Percentiles rank a stretch among this genome's conserved stretches.
Conservation (phyloP, 2,888 invertebrate species). For the Microdon myrmicae region DNA sequence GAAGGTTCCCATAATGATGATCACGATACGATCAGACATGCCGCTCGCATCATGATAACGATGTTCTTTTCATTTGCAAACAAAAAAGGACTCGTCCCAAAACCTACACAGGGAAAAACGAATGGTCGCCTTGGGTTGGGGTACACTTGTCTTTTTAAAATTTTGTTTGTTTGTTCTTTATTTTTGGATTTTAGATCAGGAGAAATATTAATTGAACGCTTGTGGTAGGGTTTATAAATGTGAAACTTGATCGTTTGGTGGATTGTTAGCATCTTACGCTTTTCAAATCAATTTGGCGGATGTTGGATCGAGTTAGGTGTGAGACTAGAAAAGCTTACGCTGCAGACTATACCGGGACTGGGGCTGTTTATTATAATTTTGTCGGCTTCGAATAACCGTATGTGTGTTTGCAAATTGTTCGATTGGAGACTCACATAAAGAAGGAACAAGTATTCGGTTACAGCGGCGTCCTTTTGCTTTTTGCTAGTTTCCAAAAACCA, state of each 20-base stretch:
- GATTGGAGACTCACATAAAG: conserved; percentile 4
- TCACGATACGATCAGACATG: conserved; percentile 50
- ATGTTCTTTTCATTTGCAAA: conserved; percentile 8
- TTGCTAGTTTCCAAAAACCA: conserved; percentile 20
- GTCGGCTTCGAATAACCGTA: conserved; percentile 24
- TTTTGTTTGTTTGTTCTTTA: neutral
- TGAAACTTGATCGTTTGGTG: conserved; percentile 14
- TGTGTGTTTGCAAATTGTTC: conserved; percentile 18
- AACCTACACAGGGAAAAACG: conserved; percentile 19
- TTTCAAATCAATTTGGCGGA: conserved; percentile 34
- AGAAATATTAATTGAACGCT: conserved; percentile 23
- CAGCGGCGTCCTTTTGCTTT: neutral
- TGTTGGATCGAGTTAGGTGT: conserved; percentile 29
- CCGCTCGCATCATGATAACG: conserved; percentile 48
- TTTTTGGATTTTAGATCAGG: conserved; percentile 13
- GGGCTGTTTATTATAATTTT: conserved; percentile 40
- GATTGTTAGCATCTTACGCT: conserved; percentile 39
- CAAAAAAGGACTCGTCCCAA: conserved; percentile 29
- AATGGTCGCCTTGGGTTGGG: conserved; percentile 20
- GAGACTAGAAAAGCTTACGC: conserved; percentile 31
- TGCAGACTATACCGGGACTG: conserved; percentile 36
- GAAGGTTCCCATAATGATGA: conserved; percentile 44
- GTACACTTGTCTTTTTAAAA: conserved; percentile 26
- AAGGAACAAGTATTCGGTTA: neutral
- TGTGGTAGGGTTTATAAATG: conserved; percentile 38